Base-by-base conservation (phyloP, 2,113 vertebrate genomes). In the Ornithorhynchus anatinus region DNA sequence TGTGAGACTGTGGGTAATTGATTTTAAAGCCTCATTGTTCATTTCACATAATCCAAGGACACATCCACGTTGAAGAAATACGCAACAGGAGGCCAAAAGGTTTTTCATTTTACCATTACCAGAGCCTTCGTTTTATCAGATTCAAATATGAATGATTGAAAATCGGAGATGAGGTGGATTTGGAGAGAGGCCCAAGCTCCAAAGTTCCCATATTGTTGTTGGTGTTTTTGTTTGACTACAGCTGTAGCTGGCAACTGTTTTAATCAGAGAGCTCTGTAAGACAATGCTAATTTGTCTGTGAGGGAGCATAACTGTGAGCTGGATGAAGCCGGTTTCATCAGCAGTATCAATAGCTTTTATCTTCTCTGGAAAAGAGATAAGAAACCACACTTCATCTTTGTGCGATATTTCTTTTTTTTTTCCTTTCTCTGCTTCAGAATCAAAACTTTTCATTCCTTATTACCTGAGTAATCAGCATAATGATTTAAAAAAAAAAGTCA, bases 311-410 rank as follows among this genome's bases (percentile, higher is more conserved):
- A 48, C 79, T 54, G 60, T 36, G 15, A 27, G 16, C 50, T 48
- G 22, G 31, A 51, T 22, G 61, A 51, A 10, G 47, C 14, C 62
- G 20, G 59, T 68, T 70, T 75, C 67, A 35, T 60, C 17, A 27
- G 44, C 5, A 48, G 3, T 13, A 31, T 62, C 6, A 65, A 40
- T 72, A 33, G 59, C 15, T 62, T 69, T 69, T 56, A 56, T 20
- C 65, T 25, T 59, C 59, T 19, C 33, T 61, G 51, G 19, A 64
- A 77, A 56, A 57, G 15, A 23, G 14, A 53, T 13, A 73, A 32
- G 42, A 61, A 64, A 76, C 70, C 64, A 52, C 63, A 40, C 52
- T 70, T 67, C 38, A 52, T 74, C 71, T 72, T 25, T 29, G 14
- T 38, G 5, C n/a, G 11, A n/a, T n/a, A n/a, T n/a, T n/a, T n/a